Percentiles rank a stretch among this genome's conserved stretches.
Evolutionary conservation across 2,797 vertebrate species (phyloP).

Genomic region (Thripadectes ignobilis): DNA sequence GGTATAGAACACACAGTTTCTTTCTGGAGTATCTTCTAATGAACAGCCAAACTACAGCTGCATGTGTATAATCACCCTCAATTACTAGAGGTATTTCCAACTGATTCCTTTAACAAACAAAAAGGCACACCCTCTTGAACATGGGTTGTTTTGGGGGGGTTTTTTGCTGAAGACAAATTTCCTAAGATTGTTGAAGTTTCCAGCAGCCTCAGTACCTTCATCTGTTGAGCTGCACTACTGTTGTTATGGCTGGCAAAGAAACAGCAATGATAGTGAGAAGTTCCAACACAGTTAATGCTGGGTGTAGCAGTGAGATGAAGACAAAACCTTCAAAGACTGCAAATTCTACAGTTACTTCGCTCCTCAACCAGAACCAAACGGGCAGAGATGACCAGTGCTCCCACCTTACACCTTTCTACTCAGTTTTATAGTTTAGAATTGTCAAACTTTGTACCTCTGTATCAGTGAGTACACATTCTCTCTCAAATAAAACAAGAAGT

Average conservation of each 20-base stretch:
- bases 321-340: not conserved
- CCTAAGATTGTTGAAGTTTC: not conserved
- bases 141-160: rapidly evolving
- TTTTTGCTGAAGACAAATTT: not conserved
- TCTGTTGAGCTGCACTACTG: not conserved
- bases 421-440: not conserved
- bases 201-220: not conserved
- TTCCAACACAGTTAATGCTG: not conserved
- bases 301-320: not conserved
- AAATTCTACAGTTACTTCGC: not conserved
- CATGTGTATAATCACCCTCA: not conserved
- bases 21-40: not conserved
- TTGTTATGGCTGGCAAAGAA: not conserved
- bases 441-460: not conserved
- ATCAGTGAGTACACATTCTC: not conserved
- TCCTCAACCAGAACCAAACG: not conserved
- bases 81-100: not conserved
- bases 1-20: not conserved
- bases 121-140: not conserved
- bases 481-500: not conserved
- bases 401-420: not conserved
- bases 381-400: not conserved
- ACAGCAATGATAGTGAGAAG: not conserved
- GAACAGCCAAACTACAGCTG: not conserved
- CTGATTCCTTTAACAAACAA: not conserved